Percentiles rank a stretch among this genome's conserved stretches.
Evolutionary conservation across 2,113 vertebrate species (phyloP).

Genomic region (Epinephelus moara): DNA sequence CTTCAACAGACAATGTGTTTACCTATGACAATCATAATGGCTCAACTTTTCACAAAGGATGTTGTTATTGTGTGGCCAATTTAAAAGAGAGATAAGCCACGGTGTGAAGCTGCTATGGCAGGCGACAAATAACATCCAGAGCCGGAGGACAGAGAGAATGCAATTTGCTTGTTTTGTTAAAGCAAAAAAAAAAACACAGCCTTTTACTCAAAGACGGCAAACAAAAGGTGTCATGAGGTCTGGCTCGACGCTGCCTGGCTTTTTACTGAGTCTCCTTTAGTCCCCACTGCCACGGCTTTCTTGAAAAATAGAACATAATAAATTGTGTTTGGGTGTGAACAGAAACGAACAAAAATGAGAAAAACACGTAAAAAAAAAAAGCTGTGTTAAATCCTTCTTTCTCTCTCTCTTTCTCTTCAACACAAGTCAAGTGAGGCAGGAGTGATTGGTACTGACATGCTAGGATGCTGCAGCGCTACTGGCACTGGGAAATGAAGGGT

Average conservation of each 20-base stretch:
- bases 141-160: constrained; percentile 61
- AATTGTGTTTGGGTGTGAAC: constrained; percentile 42
- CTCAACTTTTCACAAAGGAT: constrained; percentile 28
- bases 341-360: background rate
- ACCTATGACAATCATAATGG: constrained; percentile 54
- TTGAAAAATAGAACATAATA: constrained; percentile 53
- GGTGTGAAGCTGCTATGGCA: constrained; percentile 50
- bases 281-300: constrained; percentile 6
- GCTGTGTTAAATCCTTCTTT: constrained; percentile 1
- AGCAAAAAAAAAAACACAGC: constrained; percentile 44
- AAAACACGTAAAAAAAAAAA: constrained; percentile 23
- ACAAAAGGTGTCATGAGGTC: constrained; percentile 56
- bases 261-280: constrained; percentile 22
- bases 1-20: constrained; percentile 42
- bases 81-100: constrained; percentile 60
- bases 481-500: constrained; percentile 51
- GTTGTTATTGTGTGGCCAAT: constrained; percentile 55
- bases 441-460: constrained; percentile 60
- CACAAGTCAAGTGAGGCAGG: constrained; percentile 28
- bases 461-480: constrained; percentile 11
- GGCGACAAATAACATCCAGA: constrained; percentile 51
- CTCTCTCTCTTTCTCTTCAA: background rate
- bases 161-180: constrained; percentile 72
- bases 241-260: constrained; percentile 16
- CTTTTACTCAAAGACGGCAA: constrained; percentile 39